These are phyloP conservation scores for Edolisoma coerulescens DNA, from an alignment of 2,113 vertebrate species.

Conservation along the genomic window DNA sequence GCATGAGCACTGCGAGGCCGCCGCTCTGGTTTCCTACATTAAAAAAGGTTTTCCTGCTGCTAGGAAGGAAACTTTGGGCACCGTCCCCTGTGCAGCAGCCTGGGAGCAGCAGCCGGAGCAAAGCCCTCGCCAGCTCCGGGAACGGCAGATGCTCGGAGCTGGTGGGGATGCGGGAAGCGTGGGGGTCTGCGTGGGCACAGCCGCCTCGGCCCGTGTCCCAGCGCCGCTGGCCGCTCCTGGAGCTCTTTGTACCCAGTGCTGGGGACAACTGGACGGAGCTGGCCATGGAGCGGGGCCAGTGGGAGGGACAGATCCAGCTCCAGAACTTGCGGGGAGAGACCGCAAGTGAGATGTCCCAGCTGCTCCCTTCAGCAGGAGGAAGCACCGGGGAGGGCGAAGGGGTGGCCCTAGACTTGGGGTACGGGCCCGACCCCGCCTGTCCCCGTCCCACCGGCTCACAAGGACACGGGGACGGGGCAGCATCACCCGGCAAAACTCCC, in stretches of 20 bases:
- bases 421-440: neutral
- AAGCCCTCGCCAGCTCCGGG: neutral
- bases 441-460: neutral
- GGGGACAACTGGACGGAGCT: neutral
- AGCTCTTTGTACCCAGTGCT: neutral
- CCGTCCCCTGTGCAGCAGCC: neutral
- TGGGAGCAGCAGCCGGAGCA: neutral
- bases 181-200: neutral
- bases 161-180: neutral
- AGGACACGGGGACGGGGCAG: neutral
- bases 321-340: neutral
- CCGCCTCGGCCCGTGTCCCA: neutral
- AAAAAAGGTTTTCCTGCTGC: neutral
- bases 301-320: neutral
- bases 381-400: neutral
- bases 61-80: slow-evolving; percentile 37
- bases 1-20: neutral
- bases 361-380: neutral
- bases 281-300: rapidly evolving
- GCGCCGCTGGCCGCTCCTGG: rapidly evolving
- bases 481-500: neutral
- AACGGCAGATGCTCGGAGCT: neutral
- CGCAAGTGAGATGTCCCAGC: neutral
- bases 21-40: neutral
- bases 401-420: neutral